Evolutionary conservation across 2,797 vertebrate genomes (phyloP).

Genomic region (Cossypha heuglini): DNA sequence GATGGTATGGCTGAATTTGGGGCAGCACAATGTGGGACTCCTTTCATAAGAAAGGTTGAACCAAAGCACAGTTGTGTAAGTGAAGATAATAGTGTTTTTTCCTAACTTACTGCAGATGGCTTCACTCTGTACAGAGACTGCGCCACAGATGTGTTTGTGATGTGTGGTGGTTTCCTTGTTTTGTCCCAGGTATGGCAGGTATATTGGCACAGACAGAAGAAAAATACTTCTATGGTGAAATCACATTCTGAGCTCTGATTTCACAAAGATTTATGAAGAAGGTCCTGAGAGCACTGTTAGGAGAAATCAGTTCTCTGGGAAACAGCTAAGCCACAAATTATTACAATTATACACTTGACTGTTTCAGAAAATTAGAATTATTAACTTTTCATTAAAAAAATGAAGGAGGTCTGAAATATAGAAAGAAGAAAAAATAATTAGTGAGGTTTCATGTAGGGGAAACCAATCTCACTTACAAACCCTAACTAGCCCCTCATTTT

Average conservation of each 20-base stretch:
- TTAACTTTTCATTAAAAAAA: not conserved
- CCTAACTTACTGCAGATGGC: not conserved
- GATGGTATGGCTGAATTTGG: not conserved
- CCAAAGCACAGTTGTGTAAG: not conserved
- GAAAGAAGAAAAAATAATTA: not conserved
- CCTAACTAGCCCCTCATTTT: not conserved
- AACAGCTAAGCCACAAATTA: not conserved
- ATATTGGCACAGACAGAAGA: not conserved
- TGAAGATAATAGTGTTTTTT: not conserved
- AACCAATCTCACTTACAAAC: not conserved
- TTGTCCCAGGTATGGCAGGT: rapidly evolving
- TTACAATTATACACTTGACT: not conserved
- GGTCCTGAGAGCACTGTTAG: not conserved
- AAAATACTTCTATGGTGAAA: not conserved
- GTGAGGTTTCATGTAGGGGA: not conserved
- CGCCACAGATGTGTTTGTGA: not conserved
- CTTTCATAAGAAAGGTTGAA: not conserved
- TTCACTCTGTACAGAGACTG: not conserved
- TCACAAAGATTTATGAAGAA: not conserved
- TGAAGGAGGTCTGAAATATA: not conserved
- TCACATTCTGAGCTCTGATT: not conserved
- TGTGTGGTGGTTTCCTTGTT: not conserved
- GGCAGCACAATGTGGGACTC: not conserved
- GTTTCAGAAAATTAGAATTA: not conserved
- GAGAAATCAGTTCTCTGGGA: not conserved